Base-by-base conservation (phyloP, 1,140 invertebrate species). In the Sinonovacula constricta region DNA sequence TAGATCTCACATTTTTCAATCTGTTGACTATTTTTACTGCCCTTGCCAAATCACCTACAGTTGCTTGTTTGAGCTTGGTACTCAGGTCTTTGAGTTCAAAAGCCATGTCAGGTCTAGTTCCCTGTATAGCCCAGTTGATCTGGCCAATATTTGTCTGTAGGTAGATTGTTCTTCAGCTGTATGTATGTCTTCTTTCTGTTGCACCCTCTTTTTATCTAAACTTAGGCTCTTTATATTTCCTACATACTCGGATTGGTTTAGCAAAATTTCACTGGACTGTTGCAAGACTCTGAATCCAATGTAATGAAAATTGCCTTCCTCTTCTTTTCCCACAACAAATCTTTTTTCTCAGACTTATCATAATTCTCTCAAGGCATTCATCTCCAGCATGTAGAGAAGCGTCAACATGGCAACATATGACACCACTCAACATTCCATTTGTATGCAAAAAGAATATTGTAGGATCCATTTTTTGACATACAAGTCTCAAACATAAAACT, bases 41-140 rank as follows among this genome's bases (percentile, higher is more conserved):
- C n/a, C n/a, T n/a, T n/a, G n/a, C n/a, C n/a, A n/a, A n/a, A n/a
- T n/a, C n/a, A n/a, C n/a, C n/a, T n/a, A n/a, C n/a, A n/a, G n/a
- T n/a, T n/a, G n/a, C n/a, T n/a, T n/a, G n/a, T n/a, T n/a, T n/a
- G n/a, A n/a, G n/a, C n/a, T n/a, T n/a, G n/a, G n/a, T n/a, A n/a
- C n/a, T n/a, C n/a, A n/a, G n/a, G n/a, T n/a, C 72, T 18, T 77
- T 62, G 49, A 82, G 22, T 49, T 80, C 74, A 77, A 75, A 83
- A 39, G 53, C 75, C 54, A 74, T 59, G 59, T 81, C 80, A 15
- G 66, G 80, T 62, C 80, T 65, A 28, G 74, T 71, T 30, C 63
- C 54, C 57, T 59, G 62, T 45, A 67, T 63, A 34, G 54, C 54
- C 81, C 82, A 83, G 45, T 81, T 78, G 12, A 80, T 22, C 22